A percentile compares a stretch with the other conserved stretches of the same genome.
Evolutionary conservation across 1,140 invertebrate genomes (phyloP).

Genomic region (Zaprionus taronus): DNA sequence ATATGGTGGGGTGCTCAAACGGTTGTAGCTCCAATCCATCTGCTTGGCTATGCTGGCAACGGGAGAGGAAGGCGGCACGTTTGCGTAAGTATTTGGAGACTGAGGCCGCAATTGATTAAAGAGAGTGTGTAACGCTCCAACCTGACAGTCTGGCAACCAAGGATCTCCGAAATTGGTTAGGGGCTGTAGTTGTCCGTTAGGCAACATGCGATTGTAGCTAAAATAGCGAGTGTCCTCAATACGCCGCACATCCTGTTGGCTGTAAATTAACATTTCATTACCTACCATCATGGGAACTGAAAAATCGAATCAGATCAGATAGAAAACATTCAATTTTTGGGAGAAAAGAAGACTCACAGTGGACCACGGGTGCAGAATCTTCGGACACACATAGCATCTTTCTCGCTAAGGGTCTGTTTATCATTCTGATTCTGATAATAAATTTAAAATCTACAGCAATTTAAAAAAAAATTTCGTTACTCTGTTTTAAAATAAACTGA

Average conservation of each 20-base stretch:
- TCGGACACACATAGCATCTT: slow-evolving; percentile 63
- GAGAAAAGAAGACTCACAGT: slow-evolving; percentile 48
- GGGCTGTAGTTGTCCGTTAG: slow-evolving; percentile 14
- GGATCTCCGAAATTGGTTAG: not conserved
- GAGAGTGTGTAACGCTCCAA: not conserved
- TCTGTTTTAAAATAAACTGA: slow-evolving; percentile 1
- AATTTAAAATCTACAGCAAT: slow-evolving; percentile 19
- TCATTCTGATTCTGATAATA: slow-evolving; percentile 29
- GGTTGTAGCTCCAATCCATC: slow-evolving; percentile 24
- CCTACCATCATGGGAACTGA: slow-evolving; percentile 62
- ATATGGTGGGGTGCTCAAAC: not conserved
- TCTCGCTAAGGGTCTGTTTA: slow-evolving; percentile 28
- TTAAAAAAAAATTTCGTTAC: not conserved
- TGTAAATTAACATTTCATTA: slow-evolving; percentile 58
- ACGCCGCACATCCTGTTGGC: slow-evolving; percentile 68
- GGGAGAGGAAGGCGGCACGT: too few relatives aligned
- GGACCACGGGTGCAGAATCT: slow-evolving; percentile 49
- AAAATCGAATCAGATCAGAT: not conserved
- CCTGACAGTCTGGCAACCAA: not conserved
- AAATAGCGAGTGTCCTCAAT: slow-evolving; percentile 60
- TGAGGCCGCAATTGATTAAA: not conserved
- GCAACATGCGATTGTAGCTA: slow-evolving; percentile 35
- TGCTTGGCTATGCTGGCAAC: slow-evolving; percentile 45
- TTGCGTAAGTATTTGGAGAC: not conserved
- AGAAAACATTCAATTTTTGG: not conserved